Evolutionary conservation across 2,888 invertebrate species (phyloP).

Genomic region (Epinotia demarniana): DNA sequence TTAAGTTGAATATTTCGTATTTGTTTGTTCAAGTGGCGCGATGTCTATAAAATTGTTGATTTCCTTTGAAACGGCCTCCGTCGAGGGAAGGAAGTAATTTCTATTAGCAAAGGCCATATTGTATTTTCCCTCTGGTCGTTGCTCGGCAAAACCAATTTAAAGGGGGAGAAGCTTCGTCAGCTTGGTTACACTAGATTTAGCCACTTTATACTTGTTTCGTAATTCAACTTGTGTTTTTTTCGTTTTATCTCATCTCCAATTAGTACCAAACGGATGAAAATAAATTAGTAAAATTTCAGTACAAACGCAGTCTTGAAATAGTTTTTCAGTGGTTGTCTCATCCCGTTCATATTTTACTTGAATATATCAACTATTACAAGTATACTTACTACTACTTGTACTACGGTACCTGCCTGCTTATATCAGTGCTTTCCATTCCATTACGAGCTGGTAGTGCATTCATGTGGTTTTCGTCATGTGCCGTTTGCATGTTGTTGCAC

Average conservation of each 20-base stretch:
- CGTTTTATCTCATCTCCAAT: neutral
- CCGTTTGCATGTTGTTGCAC: conserved; percentile 19
- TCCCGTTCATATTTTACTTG: neutral
- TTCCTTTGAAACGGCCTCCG: conserved; percentile 49
- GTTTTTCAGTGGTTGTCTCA: neutral
- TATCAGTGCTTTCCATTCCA: neutral
- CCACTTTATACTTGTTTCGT: conserved; percentile 8
- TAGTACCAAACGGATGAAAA: neutral
- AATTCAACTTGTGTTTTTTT: conserved; percentile 2
- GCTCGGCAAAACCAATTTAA: conserved; percentile 46
- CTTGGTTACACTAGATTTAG: conserved; percentile 19
- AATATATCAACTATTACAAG: neutral
- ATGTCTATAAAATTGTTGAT: conserved; percentile 44
- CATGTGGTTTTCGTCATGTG: conserved; percentile 19
- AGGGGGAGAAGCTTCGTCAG: conserved; percentile 27
- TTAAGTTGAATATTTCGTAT: conserved; percentile 2
- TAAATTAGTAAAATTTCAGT: neutral
- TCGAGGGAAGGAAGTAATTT: conserved; percentile 67
- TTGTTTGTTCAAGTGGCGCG: conserved; percentile 40
- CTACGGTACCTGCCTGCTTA: neutral
- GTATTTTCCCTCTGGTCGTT: conserved; percentile 46
- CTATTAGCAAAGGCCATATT: conserved; percentile 55
- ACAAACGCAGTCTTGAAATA: neutral
- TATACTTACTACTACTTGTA: too few relatives aligned
- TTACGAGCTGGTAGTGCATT: neutral